phyloP scores from a whole-genome alignment of 2,888 invertebrate genomes.

The Imbricaverruca yamaguchii region DNA sequence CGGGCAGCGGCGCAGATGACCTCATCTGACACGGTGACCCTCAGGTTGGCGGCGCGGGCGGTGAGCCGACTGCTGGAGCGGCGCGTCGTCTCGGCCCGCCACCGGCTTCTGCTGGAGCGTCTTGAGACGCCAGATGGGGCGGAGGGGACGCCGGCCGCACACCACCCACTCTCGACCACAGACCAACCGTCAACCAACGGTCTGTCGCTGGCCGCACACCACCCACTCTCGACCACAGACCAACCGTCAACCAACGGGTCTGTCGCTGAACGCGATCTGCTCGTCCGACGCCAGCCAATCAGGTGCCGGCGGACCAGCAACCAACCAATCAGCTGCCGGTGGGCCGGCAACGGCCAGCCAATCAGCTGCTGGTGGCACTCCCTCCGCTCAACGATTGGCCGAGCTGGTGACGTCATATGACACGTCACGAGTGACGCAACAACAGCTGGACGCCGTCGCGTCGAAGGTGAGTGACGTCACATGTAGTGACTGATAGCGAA shows the following conservation, averaged over 20 bases:
- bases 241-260: no score
- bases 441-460: neutral
- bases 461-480: neutral
- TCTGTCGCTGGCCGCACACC: no score
- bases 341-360: neutral
- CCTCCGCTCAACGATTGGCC: neutral
- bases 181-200: no score
- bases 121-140: neutral
- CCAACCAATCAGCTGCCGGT: neutral
- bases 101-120: neutral
- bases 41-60: neutral
- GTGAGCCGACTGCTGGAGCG: neutral
- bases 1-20: no score
- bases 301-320: neutral
- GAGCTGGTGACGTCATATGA: neutral
- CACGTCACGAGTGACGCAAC: neutral
- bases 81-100: neutral
- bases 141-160: no score
- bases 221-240: no score
- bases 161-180: no score
- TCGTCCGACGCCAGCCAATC: neutral
- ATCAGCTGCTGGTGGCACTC: no score
- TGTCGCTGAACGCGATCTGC: no score
- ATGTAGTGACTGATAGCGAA: no score
- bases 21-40: no score